phyloP scores from a whole-genome alignment of 2,888 invertebrate species.

The Leptopilina syphax region DNA sequence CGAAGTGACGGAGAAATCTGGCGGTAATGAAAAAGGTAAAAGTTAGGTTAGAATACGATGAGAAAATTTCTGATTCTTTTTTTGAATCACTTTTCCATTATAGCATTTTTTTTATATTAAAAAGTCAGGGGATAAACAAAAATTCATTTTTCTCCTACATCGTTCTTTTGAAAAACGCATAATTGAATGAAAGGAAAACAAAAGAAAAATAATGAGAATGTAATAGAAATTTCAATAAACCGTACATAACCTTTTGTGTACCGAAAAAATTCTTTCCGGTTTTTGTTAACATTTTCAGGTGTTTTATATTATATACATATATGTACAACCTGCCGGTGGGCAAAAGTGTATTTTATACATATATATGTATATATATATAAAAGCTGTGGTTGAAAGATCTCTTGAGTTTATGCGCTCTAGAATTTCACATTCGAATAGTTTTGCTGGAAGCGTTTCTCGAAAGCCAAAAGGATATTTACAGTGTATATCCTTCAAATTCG shows the following conservation, averaged over 20 bases:
- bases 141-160: too few relatives aligned
- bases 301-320: background rate
- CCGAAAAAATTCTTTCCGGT: background rate
- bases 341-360: background rate
- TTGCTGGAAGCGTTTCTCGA: conserved; percentile 26
- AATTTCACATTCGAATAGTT: conserved; percentile 36
- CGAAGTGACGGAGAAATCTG: too few relatives aligned
- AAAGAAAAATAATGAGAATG: background rate
- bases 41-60: too few relatives aligned
- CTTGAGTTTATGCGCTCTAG: conserved; percentile 27
- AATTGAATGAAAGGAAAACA: background rate
- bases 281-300: background rate
- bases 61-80: too few relatives aligned
- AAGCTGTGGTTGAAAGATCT: conserved; percentile 29
- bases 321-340: background rate
- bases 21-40: too few relatives aligned
- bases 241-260: background rate
- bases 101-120: too few relatives aligned
- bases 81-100: too few relatives aligned
- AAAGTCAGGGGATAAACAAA: too few relatives aligned
- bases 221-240: background rate
- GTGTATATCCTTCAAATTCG: conserved; percentile 33
- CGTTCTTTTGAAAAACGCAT: too few relatives aligned
- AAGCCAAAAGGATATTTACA: conserved; percentile 29
- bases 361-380: background rate